These are phyloP conservation scores for Nesometra sesokonis DNA, from an alignment of 35 echinoderm and acorn worm species.

Conservation along the genomic window DNA sequence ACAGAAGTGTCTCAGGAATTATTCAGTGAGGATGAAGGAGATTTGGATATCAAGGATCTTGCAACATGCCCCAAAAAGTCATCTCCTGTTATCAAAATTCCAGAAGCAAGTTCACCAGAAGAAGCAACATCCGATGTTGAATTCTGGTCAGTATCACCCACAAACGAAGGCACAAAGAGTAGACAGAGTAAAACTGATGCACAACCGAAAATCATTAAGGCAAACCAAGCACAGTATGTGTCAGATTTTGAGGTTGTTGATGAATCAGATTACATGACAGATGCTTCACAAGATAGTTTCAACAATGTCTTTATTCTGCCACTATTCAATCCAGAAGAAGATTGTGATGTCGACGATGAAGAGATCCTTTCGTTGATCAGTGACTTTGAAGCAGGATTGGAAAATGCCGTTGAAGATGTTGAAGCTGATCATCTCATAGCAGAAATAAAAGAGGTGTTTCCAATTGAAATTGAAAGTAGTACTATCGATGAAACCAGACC, in stretches of 20 bases:
- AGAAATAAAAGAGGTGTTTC: not conserved
- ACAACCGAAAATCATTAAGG: not conserved
- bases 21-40: conserved; percentile 23
- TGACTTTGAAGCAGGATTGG: not conserved
- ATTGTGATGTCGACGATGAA: not conserved
- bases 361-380: not conserved
- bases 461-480: not conserved
- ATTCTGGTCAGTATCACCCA: conserved; percentile 91
- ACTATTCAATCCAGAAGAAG: not conserved
- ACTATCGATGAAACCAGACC: not conserved
- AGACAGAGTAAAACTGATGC: not conserved
- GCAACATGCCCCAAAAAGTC: conserved; percentile 6
- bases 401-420: not conserved
- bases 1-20: not conserved
- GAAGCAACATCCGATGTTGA: conserved; percentile 47
- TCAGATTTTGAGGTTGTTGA: not conserved
- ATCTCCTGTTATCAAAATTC: not conserved
- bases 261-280: not conserved
- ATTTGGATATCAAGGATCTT: not conserved
- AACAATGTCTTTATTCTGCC: not conserved
- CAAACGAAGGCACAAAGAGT: conserved; percentile 11
- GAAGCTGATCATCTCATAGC: not conserved
- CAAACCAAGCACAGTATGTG: not conserved
- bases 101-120: not conserved
- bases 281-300: not conserved